Percentiles rank a stretch among this genome's conserved stretches.
These are phyloP conservation scores for Streptopelia turtur DNA, from an alignment of 2,797 vertebrate genomes.

Conservation along the genomic window DNA sequence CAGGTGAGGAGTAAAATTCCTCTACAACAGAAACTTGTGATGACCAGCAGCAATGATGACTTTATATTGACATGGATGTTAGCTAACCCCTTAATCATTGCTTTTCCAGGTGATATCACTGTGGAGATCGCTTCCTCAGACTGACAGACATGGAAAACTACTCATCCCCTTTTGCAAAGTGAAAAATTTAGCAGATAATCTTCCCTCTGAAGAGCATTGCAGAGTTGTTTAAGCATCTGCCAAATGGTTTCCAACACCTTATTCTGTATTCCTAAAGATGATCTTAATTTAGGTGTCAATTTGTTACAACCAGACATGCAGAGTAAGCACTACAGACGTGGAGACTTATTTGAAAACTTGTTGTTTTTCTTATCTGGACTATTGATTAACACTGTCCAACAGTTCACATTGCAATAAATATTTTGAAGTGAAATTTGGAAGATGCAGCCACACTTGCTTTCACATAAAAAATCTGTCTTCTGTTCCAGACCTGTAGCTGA, in stretches of 20 bases:
- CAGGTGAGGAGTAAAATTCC: neutral
- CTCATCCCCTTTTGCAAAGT: neutral
- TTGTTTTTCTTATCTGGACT: neutral
- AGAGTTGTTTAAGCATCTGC: neutral
- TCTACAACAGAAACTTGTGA: neutral
- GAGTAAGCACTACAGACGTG: neutral
- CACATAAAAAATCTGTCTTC: neutral
- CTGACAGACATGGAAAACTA: neutral
- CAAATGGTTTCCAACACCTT: neutral
- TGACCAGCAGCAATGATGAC: neutral
- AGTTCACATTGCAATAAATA: neutral
- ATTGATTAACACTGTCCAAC: neutral
- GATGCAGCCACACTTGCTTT: neutral
- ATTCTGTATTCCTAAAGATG: neutral
- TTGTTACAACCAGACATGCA: neutral
- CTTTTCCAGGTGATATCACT: neutral
- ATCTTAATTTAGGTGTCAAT: neutral
- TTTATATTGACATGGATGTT: neutral
- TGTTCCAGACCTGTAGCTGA: neutral
- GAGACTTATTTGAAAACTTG: neutral
- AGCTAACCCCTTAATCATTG: neutral
- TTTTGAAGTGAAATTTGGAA: neutral
- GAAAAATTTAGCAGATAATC: neutral
- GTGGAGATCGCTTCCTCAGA: neutral
- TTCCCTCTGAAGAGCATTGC: neutral